phyloP scores from a whole-genome alignment of 2,113 vertebrate species.

The Eira barbara region DNA sequence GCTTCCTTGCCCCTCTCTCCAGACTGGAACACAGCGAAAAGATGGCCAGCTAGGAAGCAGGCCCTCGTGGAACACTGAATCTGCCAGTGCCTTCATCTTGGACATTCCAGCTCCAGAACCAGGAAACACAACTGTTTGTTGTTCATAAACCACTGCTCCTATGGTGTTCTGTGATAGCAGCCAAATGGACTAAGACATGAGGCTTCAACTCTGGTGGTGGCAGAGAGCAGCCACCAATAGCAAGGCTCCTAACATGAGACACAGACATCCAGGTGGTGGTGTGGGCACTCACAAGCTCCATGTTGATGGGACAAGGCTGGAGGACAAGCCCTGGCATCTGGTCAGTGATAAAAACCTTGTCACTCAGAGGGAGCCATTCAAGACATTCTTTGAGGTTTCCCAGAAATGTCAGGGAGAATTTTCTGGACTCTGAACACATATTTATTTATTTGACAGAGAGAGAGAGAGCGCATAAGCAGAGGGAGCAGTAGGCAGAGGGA shows the following conservation, averaged over 20 bases:
- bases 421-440: not conserved
- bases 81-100: not conserved
- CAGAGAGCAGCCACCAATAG: not conserved
- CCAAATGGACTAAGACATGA: not conserved
- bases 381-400: not conserved
- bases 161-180: not conserved
- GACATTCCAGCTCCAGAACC: not conserved
- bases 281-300: not conserved
- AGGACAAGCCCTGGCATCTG: not conserved
- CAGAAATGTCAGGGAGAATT: not conserved
- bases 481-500: too few species aligned
- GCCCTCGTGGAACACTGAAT: not conserved
- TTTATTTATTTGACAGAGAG: too few species aligned
- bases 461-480: too few species aligned
- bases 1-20: not conserved
- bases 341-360: not conserved
- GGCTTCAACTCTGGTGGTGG: not conserved
- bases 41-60: too few species aligned
- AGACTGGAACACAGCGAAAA: not conserved
- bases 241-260: too few species aligned
- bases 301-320: not conserved
- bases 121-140: not conserved
- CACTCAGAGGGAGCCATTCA: not conserved
- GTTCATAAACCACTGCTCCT: not conserved
- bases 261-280: not conserved